Evolutionary conservation across 2,797 vertebrate genomes (phyloP).

Genomic region (Peromyscus attwateri): DNA sequence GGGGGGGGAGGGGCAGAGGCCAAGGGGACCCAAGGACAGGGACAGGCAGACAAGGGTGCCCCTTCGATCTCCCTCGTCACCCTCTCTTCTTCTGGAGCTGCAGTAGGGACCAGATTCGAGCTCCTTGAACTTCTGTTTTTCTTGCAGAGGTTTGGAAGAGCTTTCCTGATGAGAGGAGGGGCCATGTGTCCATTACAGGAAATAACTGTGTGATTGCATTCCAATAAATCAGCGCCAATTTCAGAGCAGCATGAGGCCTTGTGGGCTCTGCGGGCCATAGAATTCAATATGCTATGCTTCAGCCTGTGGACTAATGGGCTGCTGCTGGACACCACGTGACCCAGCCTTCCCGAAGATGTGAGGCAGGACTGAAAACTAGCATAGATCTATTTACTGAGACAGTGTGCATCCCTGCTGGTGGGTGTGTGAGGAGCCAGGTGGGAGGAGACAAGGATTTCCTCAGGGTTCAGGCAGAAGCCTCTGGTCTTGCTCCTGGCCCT

Average conservation of each 20-base stretch:
- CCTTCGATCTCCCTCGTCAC: accelerated
- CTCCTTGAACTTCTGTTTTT: background rate
- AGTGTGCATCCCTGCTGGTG: conserved; percentile 5
- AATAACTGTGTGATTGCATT: accelerated
- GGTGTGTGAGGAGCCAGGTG: conserved; percentile 48
- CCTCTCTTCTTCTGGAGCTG: background rate
- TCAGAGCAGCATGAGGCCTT: conserved; percentile 77
- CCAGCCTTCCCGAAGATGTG: conserved; percentile 77
- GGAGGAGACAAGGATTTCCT: background rate
- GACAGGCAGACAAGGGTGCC: background rate
- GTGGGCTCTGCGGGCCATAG: conserved; percentile 71
- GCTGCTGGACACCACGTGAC: conserved; percentile 81
- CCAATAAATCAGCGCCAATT: conserved; percentile 79
- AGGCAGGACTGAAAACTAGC: conserved; percentile 85
- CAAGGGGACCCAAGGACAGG: background rate
- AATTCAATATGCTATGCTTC: conserved; percentile 86
- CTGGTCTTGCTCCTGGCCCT: background rate
- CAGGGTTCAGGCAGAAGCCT: background rate
- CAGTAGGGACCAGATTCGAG: background rate
- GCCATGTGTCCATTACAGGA: conserved; percentile 14
- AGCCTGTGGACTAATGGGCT: conserved; percentile 85
- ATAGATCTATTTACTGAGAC: conserved; percentile 84
- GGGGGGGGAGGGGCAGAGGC: no score
- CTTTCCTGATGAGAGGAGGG: background rate
- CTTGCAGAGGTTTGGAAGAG: background rate